Conservation (phyloP, 2,113 vertebrate genomes). For the Antennarius striatus region DNA sequence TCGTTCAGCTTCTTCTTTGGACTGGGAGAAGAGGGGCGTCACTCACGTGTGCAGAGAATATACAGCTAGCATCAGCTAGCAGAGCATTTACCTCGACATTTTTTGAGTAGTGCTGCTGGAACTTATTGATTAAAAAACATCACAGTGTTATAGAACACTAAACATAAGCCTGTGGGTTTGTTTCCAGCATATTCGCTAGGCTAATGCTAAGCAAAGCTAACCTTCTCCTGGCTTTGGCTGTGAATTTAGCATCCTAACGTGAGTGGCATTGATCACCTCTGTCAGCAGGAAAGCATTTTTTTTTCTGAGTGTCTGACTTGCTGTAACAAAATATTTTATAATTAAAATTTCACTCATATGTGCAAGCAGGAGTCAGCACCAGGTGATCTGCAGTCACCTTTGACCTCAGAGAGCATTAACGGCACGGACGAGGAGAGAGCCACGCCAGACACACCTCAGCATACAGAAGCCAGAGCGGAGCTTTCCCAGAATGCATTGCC, state of each 20-base stretch:
- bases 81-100: no score
- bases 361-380: constrained; percentile 87
- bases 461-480: constrained; percentile 86
- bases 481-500: constrained; percentile 89
- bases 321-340: not conserved
- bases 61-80: no score
- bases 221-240: not conserved
- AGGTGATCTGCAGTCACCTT: constrained; percentile 90
- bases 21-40: no score
- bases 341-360: not conserved
- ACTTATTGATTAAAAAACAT: no score
- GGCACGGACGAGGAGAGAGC: constrained; percentile 89
- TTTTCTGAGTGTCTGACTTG: not conserved
- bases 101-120: no score
- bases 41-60: no score
- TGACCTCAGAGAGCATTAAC: constrained; percentile 93
- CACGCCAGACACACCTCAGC: constrained; percentile 83
- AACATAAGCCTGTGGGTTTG: no score
- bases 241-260: not conserved
- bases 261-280: not conserved
- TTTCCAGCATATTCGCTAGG: not conserved
- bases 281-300: not conserved
- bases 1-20: no score
- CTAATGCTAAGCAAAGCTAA: constrained; percentile 19
- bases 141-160: no score